A percentile compares a stretch with the other conserved stretches of the same genome.
Conservation (phyloP, 2,113 vertebrate species). For the Rhabdornis inornatus region DNA sequence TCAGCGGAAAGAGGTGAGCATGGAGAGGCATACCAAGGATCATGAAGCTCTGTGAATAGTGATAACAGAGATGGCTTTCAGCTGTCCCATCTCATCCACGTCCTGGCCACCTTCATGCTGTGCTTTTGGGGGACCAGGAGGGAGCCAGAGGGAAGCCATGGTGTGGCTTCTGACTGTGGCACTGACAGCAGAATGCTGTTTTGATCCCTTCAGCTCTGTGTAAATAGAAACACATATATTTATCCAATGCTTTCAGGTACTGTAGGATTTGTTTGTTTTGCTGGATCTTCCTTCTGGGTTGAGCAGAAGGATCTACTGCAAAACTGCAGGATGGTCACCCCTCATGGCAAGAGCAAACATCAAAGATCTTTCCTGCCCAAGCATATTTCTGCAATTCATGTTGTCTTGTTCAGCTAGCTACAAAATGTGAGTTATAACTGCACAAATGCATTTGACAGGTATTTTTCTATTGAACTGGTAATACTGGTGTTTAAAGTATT, state of each 20-base stretch:
- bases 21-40: not conserved
- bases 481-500: not conserved
- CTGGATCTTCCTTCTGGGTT: not conserved
- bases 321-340: not conserved
- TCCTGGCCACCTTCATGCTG: not conserved
- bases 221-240: not conserved
- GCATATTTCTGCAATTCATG: not conserved
- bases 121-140: not conserved
- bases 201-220: not conserved
- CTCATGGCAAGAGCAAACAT: not conserved
- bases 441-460: not conserved
- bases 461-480: not conserved
- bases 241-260: not conserved
- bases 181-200: not conserved
- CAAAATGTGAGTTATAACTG: not conserved
- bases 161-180: not conserved
- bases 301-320: not conserved
- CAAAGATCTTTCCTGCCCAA: not conserved
- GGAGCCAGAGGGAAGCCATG: not conserved
- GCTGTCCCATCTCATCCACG: not conserved
- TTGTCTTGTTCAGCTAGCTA: not conserved
- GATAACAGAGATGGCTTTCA: not conserved
- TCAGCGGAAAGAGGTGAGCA: not conserved
- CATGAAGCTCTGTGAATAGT: not conserved
- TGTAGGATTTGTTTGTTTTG: not conserved